Base-by-base conservation (phyloP, 1,140 invertebrate species). In the Drepana arcuata region DNA sequence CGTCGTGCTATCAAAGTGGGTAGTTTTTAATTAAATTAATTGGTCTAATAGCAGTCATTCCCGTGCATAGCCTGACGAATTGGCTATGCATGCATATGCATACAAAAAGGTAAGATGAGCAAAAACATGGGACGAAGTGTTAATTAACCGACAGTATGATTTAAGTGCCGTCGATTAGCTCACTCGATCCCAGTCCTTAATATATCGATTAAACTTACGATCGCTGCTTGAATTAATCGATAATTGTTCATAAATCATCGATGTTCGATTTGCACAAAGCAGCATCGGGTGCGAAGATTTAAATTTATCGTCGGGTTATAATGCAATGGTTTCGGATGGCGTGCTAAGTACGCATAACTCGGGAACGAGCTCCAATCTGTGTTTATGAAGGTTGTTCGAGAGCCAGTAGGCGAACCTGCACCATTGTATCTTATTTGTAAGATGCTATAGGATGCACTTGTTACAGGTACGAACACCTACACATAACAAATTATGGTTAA, bases 181-280 rank as follows among this genome's bases (percentile, higher is more conserved):
- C 57, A 63, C 42, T 55, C 44, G 44, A 54, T 36, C 45, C 47
- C 39, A 43, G 38, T 52, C 57, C 51, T 71, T 58, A 67, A 67
- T 72, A 71, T 68, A 52, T 59, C 57, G 60, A 59, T 60, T 61
- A 70, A 75, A 80, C 55, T 71, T 74, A 75, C 69, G 67, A 71
- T 50, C 63, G 70, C 77, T 77, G 73, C 74, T 79, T 81, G 77
- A 79, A 81, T 81, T 81, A 81, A 81, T 81, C 77, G 77, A 68
- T 81, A 81, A 81, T 81, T 78, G 74, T 74, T 58, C 52, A 75
- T 81, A 81, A 81, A 78, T 81, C 73, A 81, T 77, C 64, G 65
- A 66, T 78, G 73, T 72, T 68, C 69, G 64, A 67, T 72, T 71
- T 54, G 57, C 68, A 65, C 58, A 67, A 67, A 69, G 67, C 63